A percentile compares a stretch with the other conserved stretches of the same genome.
phyloP scores from a whole-genome alignment of 2,888 invertebrate species.

The Drosophila parthenogenetica region DNA sequence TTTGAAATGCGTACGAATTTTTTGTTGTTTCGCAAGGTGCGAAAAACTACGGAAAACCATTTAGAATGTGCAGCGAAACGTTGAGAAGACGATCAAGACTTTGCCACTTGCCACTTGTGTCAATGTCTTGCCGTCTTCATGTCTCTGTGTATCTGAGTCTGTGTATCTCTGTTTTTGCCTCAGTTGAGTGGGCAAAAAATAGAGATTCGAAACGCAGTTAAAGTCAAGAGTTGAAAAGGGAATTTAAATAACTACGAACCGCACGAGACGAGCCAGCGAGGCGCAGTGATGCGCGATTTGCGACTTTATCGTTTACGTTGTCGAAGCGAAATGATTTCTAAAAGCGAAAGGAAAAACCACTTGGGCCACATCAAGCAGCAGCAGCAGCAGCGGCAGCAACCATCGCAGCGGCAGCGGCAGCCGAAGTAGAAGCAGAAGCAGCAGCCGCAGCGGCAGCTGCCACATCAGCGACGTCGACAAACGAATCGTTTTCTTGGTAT shows the following conservation, averaged over 20 bases:
- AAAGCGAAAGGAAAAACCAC: conserved; percentile 85
- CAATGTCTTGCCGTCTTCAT: conserved; percentile 10
- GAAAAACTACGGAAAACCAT: conserved; percentile 76
- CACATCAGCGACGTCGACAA: conserved; percentile 15
- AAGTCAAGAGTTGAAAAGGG: conserved; percentile 26
- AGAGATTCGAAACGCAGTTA: conserved; percentile 33
- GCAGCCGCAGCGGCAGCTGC: conserved; percentile 30
- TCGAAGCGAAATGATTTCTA: conserved; percentile 85
- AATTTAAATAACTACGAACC: conserved; percentile 61
- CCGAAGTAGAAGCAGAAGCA: conserved; percentile 12
- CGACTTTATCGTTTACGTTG: conserved; percentile 84
- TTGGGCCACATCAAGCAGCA: conserved; percentile 66
- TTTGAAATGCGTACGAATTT: conserved; percentile 76
- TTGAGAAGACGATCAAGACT: conserved; percentile 65
- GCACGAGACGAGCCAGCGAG: conserved; percentile 73
- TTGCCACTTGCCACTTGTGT: conserved; percentile 41
- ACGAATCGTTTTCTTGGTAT: conserved; percentile 20
- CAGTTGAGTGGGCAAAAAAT: conserved; percentile 73
- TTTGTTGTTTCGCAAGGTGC: conserved; percentile 73
- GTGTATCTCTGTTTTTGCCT: conserved; percentile 33
- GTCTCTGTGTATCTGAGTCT: neutral
- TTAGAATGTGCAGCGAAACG: conserved; percentile 84
- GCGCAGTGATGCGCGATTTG: conserved; percentile 82
- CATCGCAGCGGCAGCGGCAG: conserved; percentile 1
- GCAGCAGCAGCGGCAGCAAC: conserved; percentile 38